Percentiles rank a stretch among this genome's conserved stretches.
These are phyloP conservation scores for Haliaeetus leucogaster DNA, from an alignment of 2,113 vertebrate species.

Conservation along the genomic window DNA sequence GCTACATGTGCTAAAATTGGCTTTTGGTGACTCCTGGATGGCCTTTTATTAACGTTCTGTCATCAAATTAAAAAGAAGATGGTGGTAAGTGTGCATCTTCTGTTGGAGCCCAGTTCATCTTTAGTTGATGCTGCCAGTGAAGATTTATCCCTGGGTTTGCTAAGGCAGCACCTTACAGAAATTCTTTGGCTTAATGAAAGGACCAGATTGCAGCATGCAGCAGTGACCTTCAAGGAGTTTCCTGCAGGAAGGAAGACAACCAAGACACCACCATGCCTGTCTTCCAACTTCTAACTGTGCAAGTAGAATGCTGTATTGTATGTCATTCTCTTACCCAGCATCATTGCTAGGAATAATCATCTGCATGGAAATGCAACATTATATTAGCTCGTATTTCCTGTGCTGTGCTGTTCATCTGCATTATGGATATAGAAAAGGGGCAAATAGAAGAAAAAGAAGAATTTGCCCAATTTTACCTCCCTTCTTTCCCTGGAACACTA, in stretches of 20 bases:
- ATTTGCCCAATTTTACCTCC: background rate
- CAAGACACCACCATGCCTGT: rapidly evolving
- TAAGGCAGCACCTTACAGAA: background rate
- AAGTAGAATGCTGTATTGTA: rapidly evolving
- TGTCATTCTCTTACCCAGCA: background rate
- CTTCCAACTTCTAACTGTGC: background rate
- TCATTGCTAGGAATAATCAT: background rate
- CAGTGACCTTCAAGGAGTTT: background rate
- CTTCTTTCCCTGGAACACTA: background rate
- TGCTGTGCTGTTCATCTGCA: background rate
- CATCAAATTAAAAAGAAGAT: background rate
- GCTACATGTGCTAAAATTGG: rapidly evolving
- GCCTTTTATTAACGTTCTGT: background rate
- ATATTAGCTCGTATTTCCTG: rapidly evolving
- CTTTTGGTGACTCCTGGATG: background rate
- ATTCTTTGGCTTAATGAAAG: background rate
- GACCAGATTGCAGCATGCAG: background rate
- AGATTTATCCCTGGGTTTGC: background rate
- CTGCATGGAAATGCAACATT: background rate
- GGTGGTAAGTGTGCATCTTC: background rate
- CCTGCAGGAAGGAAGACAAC: background rate
- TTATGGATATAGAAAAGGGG: background rate
- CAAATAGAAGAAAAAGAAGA: background rate
- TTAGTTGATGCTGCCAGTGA: background rate
- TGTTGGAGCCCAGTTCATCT: background rate